A percentile compares a stretch with the other conserved stretches of the same genome.
Conservation (phyloP, 2,113 vertebrate genomes). For the Myxocyprinus asiaticus region DNA sequence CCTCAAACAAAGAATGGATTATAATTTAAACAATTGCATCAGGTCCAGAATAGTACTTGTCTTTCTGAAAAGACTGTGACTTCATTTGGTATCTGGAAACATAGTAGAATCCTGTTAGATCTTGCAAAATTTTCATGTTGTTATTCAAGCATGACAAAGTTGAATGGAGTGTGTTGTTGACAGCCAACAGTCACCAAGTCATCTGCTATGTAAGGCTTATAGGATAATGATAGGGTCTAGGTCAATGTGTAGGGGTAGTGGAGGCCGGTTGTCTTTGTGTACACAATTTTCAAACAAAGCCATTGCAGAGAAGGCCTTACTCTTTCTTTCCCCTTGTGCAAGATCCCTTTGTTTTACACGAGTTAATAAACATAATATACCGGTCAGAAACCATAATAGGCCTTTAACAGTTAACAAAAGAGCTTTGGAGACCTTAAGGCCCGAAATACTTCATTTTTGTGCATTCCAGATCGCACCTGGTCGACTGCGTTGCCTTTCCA, state of each 20-base stretch:
- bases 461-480: no score
- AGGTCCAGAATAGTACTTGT: background rate
- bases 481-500: no score
- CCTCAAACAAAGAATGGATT: no score
- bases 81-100: background rate
- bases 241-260: conserved; percentile 1
- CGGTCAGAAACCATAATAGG: background rate
- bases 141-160: background rate
- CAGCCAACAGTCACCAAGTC: conserved; percentile 51
- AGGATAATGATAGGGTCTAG: conserved; percentile 39
- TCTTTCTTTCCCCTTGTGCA: background rate
- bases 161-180: conserved; percentile 9
- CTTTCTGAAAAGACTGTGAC: background rate
- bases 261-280: conserved; percentile 18
- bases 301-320: background rate
- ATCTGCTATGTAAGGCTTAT: conserved; percentile 54
- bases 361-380: background rate
- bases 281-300: background rate
- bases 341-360: no score
- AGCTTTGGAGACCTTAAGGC: background rate
- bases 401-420: background rate
- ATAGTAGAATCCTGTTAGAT: background rate
- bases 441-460: no score
- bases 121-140: background rate
- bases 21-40: background rate